Conservation (phyloP, 92 coral and sea anemone species). For the Actinernus sp. region DNA sequence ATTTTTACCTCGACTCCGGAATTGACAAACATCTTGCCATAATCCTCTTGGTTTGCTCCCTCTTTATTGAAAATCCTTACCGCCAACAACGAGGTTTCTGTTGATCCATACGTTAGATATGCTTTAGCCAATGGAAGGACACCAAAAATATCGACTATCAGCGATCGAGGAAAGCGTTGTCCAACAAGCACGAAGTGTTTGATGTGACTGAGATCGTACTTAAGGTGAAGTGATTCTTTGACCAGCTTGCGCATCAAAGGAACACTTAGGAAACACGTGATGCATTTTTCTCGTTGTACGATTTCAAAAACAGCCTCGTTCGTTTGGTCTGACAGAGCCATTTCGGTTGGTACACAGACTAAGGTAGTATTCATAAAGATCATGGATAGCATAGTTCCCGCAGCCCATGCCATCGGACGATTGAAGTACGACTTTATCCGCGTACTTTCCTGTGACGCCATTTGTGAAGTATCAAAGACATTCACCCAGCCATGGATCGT, state of each 20-base stretch:
- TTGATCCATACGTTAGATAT: constrained; percentile 8
- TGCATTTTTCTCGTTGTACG: constrained; percentile 21
- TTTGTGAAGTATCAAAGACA: no score
- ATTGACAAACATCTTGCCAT: constrained; percentile 26
- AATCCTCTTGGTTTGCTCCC: constrained; percentile 1
- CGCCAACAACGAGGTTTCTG: constrained; percentile 8
- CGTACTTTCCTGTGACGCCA: no score
- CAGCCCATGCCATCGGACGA: no score
- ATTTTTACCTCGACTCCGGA: constrained; percentile 24
- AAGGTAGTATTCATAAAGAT: constrained; percentile 2
- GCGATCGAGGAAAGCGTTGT: constrained; percentile 21
- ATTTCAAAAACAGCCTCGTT: constrained; percentile 20
- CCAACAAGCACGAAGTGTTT: constrained; percentile 23
- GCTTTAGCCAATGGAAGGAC: constrained; percentile 11
- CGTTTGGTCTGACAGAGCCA: not conserved
- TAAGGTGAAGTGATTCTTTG: constrained; percentile 14
- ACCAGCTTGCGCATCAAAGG: constrained; percentile 9
- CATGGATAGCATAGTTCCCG: no score
- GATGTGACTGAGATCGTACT: constrained; percentile 21
- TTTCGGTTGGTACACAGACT: constrained; percentile 4
- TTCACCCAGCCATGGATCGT: no score
- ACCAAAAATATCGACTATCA: constrained; percentile 3
- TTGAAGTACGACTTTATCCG: no score
- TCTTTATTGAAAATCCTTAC: constrained; percentile 10
- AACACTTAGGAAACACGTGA: not conserved